These are phyloP conservation scores for Rhynchonycteris naso DNA, from an alignment of 2,797 vertebrate species.

Conservation along the genomic window DNA sequence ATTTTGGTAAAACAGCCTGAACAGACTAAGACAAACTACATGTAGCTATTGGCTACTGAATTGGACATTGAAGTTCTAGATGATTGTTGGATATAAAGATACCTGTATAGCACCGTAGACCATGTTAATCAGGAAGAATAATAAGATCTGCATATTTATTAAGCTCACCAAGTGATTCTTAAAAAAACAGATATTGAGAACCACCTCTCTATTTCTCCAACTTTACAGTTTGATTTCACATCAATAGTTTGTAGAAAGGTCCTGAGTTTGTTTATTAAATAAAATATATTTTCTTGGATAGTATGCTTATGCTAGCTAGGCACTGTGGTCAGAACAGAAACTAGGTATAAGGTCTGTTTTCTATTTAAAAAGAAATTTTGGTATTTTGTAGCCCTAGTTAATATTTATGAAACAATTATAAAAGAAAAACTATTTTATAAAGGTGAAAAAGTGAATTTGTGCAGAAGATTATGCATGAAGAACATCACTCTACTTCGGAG, in stretches of 20 bases:
- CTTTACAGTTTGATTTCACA: background rate
- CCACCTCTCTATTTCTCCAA: background rate
- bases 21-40: background rate
- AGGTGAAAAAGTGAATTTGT: background rate
- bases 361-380: background rate
- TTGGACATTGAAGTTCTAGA: background rate
- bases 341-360: background rate
- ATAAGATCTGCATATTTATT: background rate
- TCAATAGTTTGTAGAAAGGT: background rate
- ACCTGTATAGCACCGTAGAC: background rate
- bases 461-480: background rate
- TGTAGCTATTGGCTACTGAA: background rate
- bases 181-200: background rate
- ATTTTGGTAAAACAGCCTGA: background rate
- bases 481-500: background rate
- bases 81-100: background rate
- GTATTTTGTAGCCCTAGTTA: background rate
- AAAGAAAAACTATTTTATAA: background rate
- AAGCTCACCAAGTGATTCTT: background rate
- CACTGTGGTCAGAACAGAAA: background rate
- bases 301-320: no score
- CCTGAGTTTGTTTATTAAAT: background rate
- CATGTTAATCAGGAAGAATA: background rate
- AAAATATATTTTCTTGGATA: background rate
- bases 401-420: background rate